Percentiles rank a stretch among this genome's conserved stretches.
Evolutionary conservation across 2,888 invertebrate genomes (phyloP).

Genomic region (Yponomeuta cagnagella): DNA sequence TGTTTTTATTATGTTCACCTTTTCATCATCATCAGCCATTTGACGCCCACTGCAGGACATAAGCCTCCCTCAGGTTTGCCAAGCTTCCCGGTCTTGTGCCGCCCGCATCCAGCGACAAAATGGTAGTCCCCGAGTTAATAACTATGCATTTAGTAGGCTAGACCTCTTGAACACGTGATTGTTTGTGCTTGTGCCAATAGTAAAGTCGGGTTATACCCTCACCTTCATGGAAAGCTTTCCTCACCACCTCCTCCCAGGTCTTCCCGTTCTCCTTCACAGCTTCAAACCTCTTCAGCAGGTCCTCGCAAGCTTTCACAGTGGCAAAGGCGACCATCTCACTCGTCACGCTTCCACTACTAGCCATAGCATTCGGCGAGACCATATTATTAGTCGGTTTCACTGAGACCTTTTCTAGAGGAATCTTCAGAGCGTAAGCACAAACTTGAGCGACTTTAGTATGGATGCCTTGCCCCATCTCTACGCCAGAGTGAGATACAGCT

Average conservation of each 20-base stretch:
- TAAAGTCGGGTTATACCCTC: background rate
- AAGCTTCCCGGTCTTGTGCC: too few species aligned
- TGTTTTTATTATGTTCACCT: too few species aligned
- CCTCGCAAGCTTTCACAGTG: constrained; percentile 68
- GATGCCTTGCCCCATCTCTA: constrained; percentile 82
- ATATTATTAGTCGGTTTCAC: constrained; percentile 81
- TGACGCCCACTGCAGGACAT: too few species aligned
- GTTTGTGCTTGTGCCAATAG: too few species aligned
- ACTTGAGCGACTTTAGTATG: constrained; percentile 82
- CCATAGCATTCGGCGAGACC: constrained; percentile 79
- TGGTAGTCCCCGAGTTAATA: too few species aligned
- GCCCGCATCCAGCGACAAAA: too few species aligned
- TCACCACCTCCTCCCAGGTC: constrained; percentile 70
- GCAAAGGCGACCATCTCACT: constrained; percentile 82
- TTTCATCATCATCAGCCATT: too few species aligned
- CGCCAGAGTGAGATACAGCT: constrained; percentile 79
- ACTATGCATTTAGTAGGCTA: too few species aligned
- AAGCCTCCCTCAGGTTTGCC: too few species aligned
- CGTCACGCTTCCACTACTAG: constrained; percentile 82
- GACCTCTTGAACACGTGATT: too few species aligned
- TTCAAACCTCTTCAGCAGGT: constrained; percentile 59
- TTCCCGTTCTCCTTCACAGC: constrained; percentile 39
- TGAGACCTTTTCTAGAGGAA: constrained; percentile 73
- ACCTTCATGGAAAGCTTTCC: constrained; percentile 62
- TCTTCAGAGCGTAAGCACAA: constrained; percentile 79